These are phyloP conservation scores for Sigmodon hispidus DNA, from an alignment of 2,113 vertebrate species.

Conservation along the genomic window DNA sequence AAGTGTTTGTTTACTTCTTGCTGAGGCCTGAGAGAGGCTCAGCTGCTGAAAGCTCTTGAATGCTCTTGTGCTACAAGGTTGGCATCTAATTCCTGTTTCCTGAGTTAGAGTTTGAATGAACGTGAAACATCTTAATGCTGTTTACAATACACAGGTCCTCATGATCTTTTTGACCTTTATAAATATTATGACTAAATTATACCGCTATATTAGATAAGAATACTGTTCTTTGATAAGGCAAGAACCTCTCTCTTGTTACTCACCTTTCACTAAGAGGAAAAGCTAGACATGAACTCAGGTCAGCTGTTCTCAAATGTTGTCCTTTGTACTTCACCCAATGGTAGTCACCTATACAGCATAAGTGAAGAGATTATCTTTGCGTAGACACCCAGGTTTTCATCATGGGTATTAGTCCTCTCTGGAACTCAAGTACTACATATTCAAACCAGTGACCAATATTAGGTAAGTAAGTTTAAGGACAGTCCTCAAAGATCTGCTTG, in stretches of 20 bases:
- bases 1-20: background rate
- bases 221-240: background rate
- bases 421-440: background rate
- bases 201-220: background rate
- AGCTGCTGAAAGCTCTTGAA: background rate
- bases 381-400: background rate
- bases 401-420: background rate
- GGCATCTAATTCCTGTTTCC: background rate
- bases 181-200: background rate
- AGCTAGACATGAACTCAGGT: background rate
- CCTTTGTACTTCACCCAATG: background rate
- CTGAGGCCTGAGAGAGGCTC: background rate
- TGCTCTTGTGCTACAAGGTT: background rate
- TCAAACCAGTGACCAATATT: background rate
- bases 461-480: background rate
- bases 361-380: background rate
- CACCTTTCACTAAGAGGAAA: background rate
- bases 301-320: background rate
- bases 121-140: background rate
- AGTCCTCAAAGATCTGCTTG: background rate
- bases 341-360: background rate
- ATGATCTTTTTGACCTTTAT: background rate
- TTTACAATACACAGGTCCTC: background rate
- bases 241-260: background rate
- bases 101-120: background rate